These are phyloP conservation scores for Leptoclinus maculatus DNA, from an alignment of 2,797 vertebrate species.

Conservation along the genomic window DNA sequence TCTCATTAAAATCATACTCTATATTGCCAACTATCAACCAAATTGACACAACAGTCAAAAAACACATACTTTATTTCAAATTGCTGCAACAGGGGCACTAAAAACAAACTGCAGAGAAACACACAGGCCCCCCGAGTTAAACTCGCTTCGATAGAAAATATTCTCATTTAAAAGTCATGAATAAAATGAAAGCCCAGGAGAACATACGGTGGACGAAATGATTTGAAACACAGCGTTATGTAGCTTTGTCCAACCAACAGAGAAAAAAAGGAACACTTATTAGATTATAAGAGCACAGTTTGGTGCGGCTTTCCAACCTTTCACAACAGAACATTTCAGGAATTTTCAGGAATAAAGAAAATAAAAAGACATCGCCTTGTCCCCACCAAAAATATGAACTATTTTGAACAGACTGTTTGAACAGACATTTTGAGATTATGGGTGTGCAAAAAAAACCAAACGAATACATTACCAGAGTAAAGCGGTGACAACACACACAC, in stretches of 20 bases:
- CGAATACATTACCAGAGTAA: slow-evolving; percentile 41
- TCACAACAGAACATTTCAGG: slow-evolving; percentile 55
- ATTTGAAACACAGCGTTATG: slow-evolving; percentile 51
- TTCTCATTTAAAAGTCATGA: slow-evolving; percentile 82
- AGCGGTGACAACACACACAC: slow-evolving; percentile 13
- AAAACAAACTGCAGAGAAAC: slow-evolving; percentile 77
- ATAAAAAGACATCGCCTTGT: slow-evolving; percentile 24
- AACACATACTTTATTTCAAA: slow-evolving; percentile 82
- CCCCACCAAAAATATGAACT: slow-evolving; percentile 14
- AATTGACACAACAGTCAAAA: slow-evolving; percentile 61
- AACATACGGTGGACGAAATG: slow-evolving; percentile 74
- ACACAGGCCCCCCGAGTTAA: slow-evolving; percentile 76
- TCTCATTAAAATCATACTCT: slow-evolving; percentile 19
- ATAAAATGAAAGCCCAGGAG: slow-evolving; percentile 88
- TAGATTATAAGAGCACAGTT: slow-evolving; percentile 93
- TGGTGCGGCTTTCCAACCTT: slow-evolving; percentile 85
- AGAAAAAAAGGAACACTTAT: slow-evolving; percentile 90
- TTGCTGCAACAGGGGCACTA: slow-evolving; percentile 73
- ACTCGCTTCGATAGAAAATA: slow-evolving; percentile 80
- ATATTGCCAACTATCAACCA: slow-evolving; percentile 34
- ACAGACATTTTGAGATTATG: slow-evolving; percentile 30
- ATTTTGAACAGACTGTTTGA: no score
- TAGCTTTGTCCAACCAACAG: slow-evolving; percentile 63
- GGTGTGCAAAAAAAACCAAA: slow-evolving; percentile 35
- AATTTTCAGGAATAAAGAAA: slow-evolving; percentile 83